These are phyloP conservation scores for Heptranchias perlo DNA, from an alignment of 2,113 vertebrate species.

Conservation along the genomic window DNA sequence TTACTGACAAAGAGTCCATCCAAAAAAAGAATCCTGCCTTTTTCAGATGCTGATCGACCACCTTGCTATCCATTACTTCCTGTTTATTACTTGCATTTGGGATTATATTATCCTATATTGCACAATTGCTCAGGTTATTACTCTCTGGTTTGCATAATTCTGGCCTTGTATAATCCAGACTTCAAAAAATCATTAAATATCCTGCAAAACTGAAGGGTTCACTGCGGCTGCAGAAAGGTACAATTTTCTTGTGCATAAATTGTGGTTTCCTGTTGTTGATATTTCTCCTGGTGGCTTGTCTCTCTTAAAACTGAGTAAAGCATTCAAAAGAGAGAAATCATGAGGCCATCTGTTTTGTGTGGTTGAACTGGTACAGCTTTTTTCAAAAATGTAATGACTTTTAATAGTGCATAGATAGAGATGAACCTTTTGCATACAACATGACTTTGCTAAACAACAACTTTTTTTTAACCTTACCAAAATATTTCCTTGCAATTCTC, in stretches of 20 bases:
- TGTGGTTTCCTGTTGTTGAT: background rate
- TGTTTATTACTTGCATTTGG: background rate
- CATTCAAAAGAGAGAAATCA: background rate
- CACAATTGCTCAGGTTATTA: background rate
- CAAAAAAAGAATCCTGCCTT: background rate
- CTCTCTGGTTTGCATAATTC: background rate
- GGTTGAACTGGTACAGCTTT: background rate
- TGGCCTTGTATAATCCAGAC: background rate
- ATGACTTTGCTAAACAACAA: background rate
- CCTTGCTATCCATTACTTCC: background rate
- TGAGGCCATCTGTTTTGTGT: background rate
- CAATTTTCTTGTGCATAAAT: background rate
- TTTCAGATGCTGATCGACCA: background rate
- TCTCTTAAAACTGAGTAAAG: background rate
- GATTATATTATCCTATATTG: background rate
- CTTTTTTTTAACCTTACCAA: background rate
- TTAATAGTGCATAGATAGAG: background rate
- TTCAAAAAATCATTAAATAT: background rate
- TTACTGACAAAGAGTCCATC: no score
- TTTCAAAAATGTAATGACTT: background rate
- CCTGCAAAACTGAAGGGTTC: background rate
- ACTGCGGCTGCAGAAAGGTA: background rate
- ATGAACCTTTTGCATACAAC: background rate
- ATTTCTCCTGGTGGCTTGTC: background rate
- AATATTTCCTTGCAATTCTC: background rate